Evolutionary conservation across 2,797 vertebrate species (phyloP), one percentile per base, ranked within the genome.

Genomic region (Molossus molossus): DNA sequence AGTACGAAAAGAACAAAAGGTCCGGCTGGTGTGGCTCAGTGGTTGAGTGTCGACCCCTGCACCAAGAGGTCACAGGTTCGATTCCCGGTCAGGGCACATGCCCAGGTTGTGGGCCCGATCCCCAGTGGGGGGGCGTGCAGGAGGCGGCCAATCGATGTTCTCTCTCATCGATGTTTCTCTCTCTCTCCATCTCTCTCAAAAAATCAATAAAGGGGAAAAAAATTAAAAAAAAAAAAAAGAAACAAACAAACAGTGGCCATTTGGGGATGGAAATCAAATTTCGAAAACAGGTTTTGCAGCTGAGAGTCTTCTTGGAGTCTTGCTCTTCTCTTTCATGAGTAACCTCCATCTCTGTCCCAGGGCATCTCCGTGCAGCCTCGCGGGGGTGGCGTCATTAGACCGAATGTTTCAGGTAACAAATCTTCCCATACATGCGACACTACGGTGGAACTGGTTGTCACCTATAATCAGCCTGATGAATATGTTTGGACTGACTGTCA

Each of bases 331-430:
- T 48, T 96, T 62, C 18, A 60, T 90, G 76, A 96, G 95, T 96
- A 64, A 72, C 55, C 76, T 98, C 18, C 89, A 20, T 94, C 97
- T 97, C 69, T 79, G 94, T 97, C 72, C 92, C 97, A 92, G 85
- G 73, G 75, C 73, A 82, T 96, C 96, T 83, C 53, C 84, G 2
- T 81, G 85, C 90, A 84, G 64, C 17, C 14, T 92, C 76, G 33
- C 88, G 79, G 12, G 45, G 95, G 65, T 7, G 96, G 50, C 23
- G 77, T 95, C 93, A 94, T 97, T 96, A 89, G n/a, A 94, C 72
- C 94, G 76, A 95, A 2, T 33, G 91, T 9, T 77, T 94, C 1
- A 96, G 90, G 96, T 91, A 79, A 97, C 94, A 97, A 92, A 67
- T 84, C 73, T 86, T 94, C 79, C 83, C 96, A 73, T 86, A 84